These are phyloP conservation scores for Manis javanica DNA, from an alignment of 2,797 vertebrate species.

Conservation along the genomic window DNA sequence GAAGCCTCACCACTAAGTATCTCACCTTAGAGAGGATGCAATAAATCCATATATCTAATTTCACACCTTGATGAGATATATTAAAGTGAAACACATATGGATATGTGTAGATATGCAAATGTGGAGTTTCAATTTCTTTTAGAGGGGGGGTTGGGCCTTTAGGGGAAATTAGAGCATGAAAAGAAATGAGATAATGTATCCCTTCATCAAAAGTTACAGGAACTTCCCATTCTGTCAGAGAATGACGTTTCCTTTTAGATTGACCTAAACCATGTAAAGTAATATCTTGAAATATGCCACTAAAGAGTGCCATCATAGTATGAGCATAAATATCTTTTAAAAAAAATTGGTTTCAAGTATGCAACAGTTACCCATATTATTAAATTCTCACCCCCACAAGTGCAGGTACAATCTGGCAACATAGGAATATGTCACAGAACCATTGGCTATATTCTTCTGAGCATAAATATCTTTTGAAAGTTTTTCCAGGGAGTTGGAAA, in stretches of 20 bases:
- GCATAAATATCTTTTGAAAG: background rate
- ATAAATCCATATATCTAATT: background rate
- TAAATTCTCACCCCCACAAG: too few species aligned
- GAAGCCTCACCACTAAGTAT: background rate
- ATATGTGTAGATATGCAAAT: background rate
- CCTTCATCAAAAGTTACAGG: background rate
- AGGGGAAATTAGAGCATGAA: background rate
- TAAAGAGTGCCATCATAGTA: background rate
- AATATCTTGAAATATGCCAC: background rate
- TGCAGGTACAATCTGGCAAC: too few species aligned
- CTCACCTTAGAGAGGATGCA: background rate
- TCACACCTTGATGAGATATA: background rate
- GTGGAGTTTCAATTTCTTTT: background rate
- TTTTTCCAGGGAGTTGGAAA: background rate
- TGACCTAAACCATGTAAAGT: background rate
- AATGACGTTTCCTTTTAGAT: background rate
- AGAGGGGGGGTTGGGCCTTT: background rate
- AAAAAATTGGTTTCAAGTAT: too few species aligned
- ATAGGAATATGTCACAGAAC: too few species aligned
- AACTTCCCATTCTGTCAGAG: conserved; percentile 33
- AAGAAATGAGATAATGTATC: background rate
- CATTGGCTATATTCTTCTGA: too few species aligned
- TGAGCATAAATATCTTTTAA: background rate
- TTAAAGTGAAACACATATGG: background rate
- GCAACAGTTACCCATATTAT: too few species aligned